Evolutionary conservation across 2,113 vertebrate species (phyloP).

Genomic region (Diadophis punctatus): DNA sequence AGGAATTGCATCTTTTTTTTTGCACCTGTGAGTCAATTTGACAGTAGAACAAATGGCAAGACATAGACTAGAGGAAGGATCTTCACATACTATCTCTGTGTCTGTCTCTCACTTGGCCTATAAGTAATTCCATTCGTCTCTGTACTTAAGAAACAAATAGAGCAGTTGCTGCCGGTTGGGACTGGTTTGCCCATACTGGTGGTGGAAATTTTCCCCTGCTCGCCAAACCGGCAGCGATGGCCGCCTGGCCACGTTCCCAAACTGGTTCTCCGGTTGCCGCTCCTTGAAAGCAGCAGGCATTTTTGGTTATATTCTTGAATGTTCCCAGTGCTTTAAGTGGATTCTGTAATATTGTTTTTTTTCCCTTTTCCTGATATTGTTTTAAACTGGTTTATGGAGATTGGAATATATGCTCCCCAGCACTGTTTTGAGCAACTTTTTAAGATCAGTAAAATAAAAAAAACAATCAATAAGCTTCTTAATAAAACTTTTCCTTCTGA

Average conservation of each 20-base stretch:
- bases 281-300: too few relatives aligned
- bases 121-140: neutral
- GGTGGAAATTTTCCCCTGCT: too few relatives aligned
- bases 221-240: too few relatives aligned
- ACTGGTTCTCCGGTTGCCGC: too few relatives aligned
- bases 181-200: too few relatives aligned
- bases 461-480: neutral
- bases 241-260: too few relatives aligned
- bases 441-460: neutral
- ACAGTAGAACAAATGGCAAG: neutral
- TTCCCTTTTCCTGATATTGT: neutral
- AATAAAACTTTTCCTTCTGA: neutral
- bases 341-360: neutral
- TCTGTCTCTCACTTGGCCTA: neutral
- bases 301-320: neutral
- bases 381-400: neutral
- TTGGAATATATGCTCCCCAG: neutral
- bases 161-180: neutral
- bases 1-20: neutral
- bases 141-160: neutral
- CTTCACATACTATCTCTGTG: neutral
- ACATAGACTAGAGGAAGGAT: neutral
- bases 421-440: neutral
- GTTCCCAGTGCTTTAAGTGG: neutral
- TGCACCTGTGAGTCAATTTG: neutral